Conservation (phyloP, 2,113 vertebrate species). For the Anser cygnoides region DNA sequence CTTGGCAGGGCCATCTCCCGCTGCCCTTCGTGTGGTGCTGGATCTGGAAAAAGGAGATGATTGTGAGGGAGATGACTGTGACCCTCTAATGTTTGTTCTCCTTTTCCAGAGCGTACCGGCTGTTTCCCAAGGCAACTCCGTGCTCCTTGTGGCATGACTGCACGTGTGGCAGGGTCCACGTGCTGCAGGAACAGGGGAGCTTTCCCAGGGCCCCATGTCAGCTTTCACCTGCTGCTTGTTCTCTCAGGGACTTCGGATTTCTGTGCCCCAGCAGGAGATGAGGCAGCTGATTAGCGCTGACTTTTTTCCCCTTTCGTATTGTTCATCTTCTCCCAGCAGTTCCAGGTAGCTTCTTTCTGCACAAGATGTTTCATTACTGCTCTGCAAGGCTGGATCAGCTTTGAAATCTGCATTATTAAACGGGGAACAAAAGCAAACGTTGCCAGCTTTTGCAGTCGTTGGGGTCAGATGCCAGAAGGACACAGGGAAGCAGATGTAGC, state of each 20-base stretch:
- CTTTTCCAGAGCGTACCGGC: not conserved
- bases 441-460: not conserved
- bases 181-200: not conserved
- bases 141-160: not conserved
- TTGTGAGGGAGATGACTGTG: rapidly evolving
- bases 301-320: not conserved
- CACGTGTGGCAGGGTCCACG: not conserved
- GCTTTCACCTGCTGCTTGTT: not conserved
- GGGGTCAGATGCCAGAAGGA: not conserved
- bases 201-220: not conserved
- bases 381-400: not conserved
- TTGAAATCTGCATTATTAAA: not conserved
- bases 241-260: not conserved
- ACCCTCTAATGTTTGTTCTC: not conserved
- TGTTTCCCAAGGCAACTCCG: not conserved
- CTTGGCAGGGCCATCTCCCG: not conserved
- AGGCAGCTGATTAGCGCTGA: not conserved
- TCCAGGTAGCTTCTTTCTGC: not conserved
- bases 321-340: not conserved
- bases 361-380: not conserved
- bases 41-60: not conserved
- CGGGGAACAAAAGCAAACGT: not conserved
- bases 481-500: not conserved
- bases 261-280: not conserved
- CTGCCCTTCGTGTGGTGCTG: rapidly evolving